Conservation (phyloP, 1,140 invertebrate species). For the Conus betulinus region DNA sequence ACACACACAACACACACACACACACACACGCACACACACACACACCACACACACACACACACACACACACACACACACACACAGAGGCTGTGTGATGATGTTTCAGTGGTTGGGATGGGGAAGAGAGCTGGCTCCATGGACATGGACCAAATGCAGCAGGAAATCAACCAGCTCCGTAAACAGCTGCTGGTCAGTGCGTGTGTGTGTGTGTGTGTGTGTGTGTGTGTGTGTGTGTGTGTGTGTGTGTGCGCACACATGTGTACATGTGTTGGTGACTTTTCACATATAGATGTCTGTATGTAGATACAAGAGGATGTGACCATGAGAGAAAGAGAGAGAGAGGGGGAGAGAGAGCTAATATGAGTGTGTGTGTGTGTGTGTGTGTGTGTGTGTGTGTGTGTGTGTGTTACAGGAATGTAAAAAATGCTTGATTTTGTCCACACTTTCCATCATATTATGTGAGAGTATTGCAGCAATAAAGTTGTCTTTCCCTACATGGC, state of each 20-base stretch:
- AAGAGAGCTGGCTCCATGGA: slow-evolving; percentile 17
- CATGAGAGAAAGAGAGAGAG: neutral
- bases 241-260: neutral
- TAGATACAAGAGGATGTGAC: neutral
- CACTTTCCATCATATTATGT: no score
- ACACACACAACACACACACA: no score
- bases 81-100: neutral
- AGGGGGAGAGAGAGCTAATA: neutral
- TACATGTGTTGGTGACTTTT: neutral
- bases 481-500: no score
- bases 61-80: no score
- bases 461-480: no score
- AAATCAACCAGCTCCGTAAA: slow-evolving; percentile 35
- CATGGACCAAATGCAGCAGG: slow-evolving; percentile 42
- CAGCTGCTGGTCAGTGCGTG: slow-evolving; percentile 37
- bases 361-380: no score
- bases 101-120: slow-evolving; percentile 11
- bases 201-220: slow-evolving; percentile 18
- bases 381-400: no score
- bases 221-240: slow-evolving; percentile 6
- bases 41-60: no score
- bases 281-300: neutral
- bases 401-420: neutral
- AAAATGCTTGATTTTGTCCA: neutral
- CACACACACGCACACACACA: no score